Evolutionary conservation across 2,113 vertebrate species (phyloP), one percentile per base, ranked within the genome.

Genomic region (Podocnemis expansa): DNA sequence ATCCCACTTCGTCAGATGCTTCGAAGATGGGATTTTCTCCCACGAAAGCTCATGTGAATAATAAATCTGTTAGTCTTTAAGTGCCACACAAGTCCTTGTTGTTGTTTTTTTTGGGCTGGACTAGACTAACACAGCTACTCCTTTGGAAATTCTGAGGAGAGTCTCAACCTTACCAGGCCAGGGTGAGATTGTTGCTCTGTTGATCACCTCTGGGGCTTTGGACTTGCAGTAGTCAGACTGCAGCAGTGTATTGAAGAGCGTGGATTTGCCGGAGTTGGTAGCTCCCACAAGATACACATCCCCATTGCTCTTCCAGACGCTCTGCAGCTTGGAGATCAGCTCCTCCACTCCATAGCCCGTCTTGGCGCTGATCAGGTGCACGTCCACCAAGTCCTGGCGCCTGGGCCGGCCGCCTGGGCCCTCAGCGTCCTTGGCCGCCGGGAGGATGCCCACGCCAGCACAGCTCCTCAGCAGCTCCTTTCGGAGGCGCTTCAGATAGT

Each of bases 121-220:
- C n/a, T n/a, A n/a, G n/a, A n/a, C n/a, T n/a, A n/a, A n/a, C n/a
- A n/a, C n/a, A n/a, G n/a, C n/a, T n/a, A n/a, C n/a, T n/a, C n/a
- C n/a, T n/a, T n/a, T n/a, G n/a, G n/a, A n/a, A n/a, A n/a, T n/a
- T n/a, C n/a, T n/a, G n/a, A n/a, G n/a, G n/a, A n/a, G n/a, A n/a
- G n/a, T n/a, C n/a, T n/a, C n/a, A n/a, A n/a, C n/a, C 95, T 97
- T 82, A 99, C 99, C 99, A 63, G 99, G 99, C 99, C 99, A 99
- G 0, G 99, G 94, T 0, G 99, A 99, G 78, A 99, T 98, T 9
- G 99, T 99, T 85, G 99, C 99, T 85, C 98, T 98, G 93, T 97
- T 90, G 47, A 99, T 84, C 10, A 97, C 58, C 1, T 99, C 97
- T 0, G 98, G 78, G 24, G 98, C 98, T 12, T 96, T 98, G 93